phyloP scores from a whole-genome alignment of 2,113 vertebrate species.

The Burhinus oedicnemus region DNA sequence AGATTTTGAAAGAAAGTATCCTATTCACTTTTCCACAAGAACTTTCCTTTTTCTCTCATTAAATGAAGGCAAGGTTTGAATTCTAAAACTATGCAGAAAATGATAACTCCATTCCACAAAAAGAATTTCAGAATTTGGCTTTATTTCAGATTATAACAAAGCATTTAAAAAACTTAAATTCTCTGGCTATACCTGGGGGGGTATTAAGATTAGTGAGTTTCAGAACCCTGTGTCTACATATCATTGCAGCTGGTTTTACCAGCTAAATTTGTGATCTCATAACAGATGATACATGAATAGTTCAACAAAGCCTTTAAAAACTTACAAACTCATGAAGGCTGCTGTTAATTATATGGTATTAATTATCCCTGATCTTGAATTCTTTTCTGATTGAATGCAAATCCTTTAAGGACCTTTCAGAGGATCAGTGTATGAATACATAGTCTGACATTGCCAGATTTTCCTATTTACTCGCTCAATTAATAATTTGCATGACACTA shows the following conservation, averaged over 20 bases:
- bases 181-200: background rate
- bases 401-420: background rate
- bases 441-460: background rate
- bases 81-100: background rate
- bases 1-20: background rate
- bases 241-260: background rate
- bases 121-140: background rate
- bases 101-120: background rate
- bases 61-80: background rate
- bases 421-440: background rate
- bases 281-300: rapidly evolving
- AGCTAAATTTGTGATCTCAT: background rate
- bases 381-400: background rate
- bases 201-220: background rate
- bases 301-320: background rate
- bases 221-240: background rate
- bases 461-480: background rate
- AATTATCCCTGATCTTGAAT: background rate
- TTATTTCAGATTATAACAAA: background rate
- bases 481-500: background rate
- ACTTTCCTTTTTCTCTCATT: background rate
- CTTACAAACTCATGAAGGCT: background rate
- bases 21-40: background rate
- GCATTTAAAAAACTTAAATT: background rate
- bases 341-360: background rate